Evolutionary conservation across 2,113 vertebrate species (phyloP), one percentile per base, ranked within the genome.

Genomic region (Anoura caudifer): DNA sequence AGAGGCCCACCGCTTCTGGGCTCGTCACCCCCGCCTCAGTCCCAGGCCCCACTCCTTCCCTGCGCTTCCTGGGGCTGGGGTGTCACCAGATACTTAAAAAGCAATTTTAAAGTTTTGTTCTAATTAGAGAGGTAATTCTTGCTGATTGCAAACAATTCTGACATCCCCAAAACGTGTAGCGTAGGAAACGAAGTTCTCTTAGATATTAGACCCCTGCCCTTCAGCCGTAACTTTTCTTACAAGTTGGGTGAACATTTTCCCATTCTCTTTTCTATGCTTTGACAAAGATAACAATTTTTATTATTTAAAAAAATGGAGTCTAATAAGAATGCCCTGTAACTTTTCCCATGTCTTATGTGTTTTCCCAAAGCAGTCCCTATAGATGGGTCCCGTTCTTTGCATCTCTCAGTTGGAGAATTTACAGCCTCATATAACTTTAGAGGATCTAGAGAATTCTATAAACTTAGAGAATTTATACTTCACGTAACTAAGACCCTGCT

Each of bases 401-500:
- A 4, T 26, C 12, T 31, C 8, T 11, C 16, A 4, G 22, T 59
- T 24, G 36, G 15, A 94, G 75, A 67, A 24, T 1, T 16, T 38
- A 24, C 0, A 13, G 31, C 54, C 9, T 56, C 54, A 22, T 56
- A 56, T 8, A 56, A 56, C 54, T 56, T 56, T 6, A 54, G 52
- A 54, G 52, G 20, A 19, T 54, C 15, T 22, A 54, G 52, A 54
- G 52, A 22, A 20, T 22, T 22, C 52, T 54, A 7, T 54, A 20
- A 54, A 54, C 8, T 7, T 22, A 56, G 54, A 56, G 54, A 56
- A 56, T 56, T 2, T 2, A 22, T 19, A 54, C 2, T 75, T 67
- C 7, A 1, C 7, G 5, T 41, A 22, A 19, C 47, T 15, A 4
- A 9, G n/a, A 11, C 1, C 54, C 16, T 33, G 7, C 8, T 7